Percentiles rank a stretch among this genome's conserved stretches.
phyloP scores from a whole-genome alignment of 2,113 vertebrate genomes.

The Empidonax traillii region DNA sequence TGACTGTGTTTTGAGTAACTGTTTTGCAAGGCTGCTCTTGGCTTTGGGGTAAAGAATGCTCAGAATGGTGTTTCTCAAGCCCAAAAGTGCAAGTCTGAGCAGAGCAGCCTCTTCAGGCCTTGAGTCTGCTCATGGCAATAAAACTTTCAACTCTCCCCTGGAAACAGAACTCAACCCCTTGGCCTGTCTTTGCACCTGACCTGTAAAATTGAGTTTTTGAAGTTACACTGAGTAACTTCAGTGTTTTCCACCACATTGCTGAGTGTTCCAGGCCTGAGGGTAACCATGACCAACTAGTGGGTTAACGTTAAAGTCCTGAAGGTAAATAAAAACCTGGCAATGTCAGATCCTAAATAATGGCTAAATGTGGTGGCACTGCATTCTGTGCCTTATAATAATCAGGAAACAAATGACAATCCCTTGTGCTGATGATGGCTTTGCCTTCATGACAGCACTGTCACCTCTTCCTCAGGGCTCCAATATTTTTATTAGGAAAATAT shows the following conservation, averaged over 20 bases:
- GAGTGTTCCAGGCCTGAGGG: neutral
- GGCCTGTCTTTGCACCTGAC: neutral
- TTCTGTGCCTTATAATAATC: neutral
- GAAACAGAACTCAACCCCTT: neutral
- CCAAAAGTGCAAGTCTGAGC: neutral
- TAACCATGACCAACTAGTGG: neutral
- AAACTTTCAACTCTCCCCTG: neutral
- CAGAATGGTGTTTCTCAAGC: neutral
- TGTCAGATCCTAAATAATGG: neutral
- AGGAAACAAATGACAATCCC: neutral
- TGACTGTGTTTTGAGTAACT: neutral
- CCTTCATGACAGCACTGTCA: neutral
- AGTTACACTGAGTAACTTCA: neutral
- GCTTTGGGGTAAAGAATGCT: neutral
- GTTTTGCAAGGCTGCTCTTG: neutral
- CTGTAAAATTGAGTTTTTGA: neutral
- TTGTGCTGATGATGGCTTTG: neutral
- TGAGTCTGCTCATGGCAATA: neutral
- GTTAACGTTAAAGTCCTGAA: neutral
- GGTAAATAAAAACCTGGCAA: neutral
- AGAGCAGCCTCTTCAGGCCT: neutral
- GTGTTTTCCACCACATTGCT: neutral
- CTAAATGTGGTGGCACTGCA: neutral
- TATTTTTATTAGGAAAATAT: neutral
- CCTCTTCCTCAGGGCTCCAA: neutral